Base-by-base conservation (phyloP, 2,113 vertebrate genomes). In the Grammomys surdaster region DNA sequence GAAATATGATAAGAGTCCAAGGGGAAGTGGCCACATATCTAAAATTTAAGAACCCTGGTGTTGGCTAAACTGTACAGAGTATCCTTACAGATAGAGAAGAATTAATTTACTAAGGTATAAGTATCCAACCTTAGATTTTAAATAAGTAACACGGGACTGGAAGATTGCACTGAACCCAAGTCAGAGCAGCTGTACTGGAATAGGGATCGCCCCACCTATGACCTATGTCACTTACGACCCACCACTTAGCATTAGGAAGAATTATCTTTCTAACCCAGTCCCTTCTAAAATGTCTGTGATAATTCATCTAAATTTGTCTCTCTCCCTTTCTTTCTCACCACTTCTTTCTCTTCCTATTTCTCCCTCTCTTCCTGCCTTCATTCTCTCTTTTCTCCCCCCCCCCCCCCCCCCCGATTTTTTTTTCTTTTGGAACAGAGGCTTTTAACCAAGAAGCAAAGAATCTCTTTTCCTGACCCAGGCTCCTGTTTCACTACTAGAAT, bases 401-500 rank as follows among this genome's bases (percentile, higher is more conserved):
- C 46, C 46, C 26, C 19, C 56, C 48, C 31, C 7, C 11, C 5
- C 46, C 40, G 22, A 26, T 7, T 65, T 7, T 13, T 40, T 89
- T 91, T 85, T n/a, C 72, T 93, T 43, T 81, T 78, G 40, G 69
- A 94, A 17, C 93, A 72, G 48, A 46, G 48, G 1, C 80, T 96
- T 48, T 14, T 63, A 75, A 95, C 40, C 87, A 58, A 67, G 43
- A 96, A 56, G 46, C 28, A 94, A 60, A 40, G 46, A 90, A 63
- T n/a, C 19, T 63, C 20, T 90, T 72, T 81, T 72, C 72, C 69
- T 54, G 51, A 24, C 40, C 2, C 24, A 63, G 88, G 75, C 14
- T 97, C 77, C 91, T 90, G 9, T 87, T 89, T 65, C 67, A 19
- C 67, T 92, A 81, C 95, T 96, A 10, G 72, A 82, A 67, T 94